These are phyloP conservation scores for Drosophila suboccidentalis DNA, from an alignment of 2,888 invertebrate species.

Conservation along the genomic window DNA sequence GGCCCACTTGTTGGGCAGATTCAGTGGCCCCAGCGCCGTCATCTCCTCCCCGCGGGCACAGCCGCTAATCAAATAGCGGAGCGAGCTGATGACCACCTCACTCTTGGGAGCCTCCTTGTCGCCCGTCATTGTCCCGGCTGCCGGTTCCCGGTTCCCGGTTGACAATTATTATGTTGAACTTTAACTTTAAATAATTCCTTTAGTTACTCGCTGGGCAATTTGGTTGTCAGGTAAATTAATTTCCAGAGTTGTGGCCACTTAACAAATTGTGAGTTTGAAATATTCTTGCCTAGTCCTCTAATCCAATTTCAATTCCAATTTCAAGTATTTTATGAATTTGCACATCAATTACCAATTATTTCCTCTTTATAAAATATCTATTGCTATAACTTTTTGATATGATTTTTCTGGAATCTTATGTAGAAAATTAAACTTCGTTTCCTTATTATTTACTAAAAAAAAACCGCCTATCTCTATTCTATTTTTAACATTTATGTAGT, in stretches of 20 bases:
- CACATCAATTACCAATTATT: not conserved
- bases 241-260: slow-evolving; percentile 1
- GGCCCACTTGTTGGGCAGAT: slow-evolving; percentile 83
- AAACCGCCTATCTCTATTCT: not conserved
- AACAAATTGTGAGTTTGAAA: not conserved
- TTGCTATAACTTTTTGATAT: not conserved
- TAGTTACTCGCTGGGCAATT: slow-evolving; percentile 1
- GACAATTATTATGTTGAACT: slow-evolving; percentile 10
- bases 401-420: not conserved
- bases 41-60: slow-evolving; percentile 81
- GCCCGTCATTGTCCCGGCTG: slow-evolving; percentile 18
- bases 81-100: slow-evolving; percentile 74
- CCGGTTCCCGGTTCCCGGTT: not conserved
- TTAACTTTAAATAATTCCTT: slow-evolving; percentile 5
- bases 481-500: not conserved
- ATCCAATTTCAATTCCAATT: not conserved
- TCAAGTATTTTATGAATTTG: not conserved
- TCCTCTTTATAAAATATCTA: not conserved
- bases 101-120: slow-evolving; percentile 78
- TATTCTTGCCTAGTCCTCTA: not conserved
- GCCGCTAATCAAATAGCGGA: slow-evolving; percentile 81
- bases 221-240: not conserved
- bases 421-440: not conserved
- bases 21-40: slow-evolving; percentile 79
- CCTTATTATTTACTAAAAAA: not conserved